Base-by-base conservation (phyloP, 1,140 invertebrate species). In the Scylla paramamosain region DNA sequence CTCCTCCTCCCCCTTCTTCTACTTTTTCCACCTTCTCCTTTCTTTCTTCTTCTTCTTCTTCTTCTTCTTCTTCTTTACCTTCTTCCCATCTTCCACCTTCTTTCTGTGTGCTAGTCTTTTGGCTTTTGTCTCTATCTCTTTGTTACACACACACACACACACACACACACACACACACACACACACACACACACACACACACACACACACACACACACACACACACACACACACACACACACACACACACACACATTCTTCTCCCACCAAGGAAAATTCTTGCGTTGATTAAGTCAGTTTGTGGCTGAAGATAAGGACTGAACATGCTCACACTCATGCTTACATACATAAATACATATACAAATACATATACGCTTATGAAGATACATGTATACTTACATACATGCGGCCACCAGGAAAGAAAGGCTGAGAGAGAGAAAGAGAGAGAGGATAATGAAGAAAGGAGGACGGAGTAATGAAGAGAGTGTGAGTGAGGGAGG, bases 191-290 rank as follows among this genome's bases (percentile, higher is more conserved):
- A 86, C 31, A 86, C 83, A 86, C 83, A 86, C 83, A 86, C 83
- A 86, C 83, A 86, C 83, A 86, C 83, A 86, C 83, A 86, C 83
- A 86, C 83, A 86, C 83, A 86, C 83, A 86, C 31, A 86, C 83
- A 86, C 83, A 86, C 31, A 86, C 83, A 86, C 83, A 86, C 83
- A 86, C 83, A 86, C 83, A 86, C 83, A 86, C 83, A 86, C 83
- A 86, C 83, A 86, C 83, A 86, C 83, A 86, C 83, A 86, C 31
- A 86, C 83, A 86, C 83, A 86, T 86, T 12, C 83, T 3, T 46
- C 31, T 77, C 67, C 20, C 67, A 25, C 16, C 16, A 77, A n/a
- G 67, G 8, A n/a, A 77, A 77, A 77, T 12, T n/a, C 25, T n/a
- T n/a, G 25, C 1, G 25, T 20, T 77, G 67, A 77, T 77, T 77